phyloP scores from a whole-genome alignment of 2,797 vertebrate species.

The Enteromius trimaculatus region DNA sequence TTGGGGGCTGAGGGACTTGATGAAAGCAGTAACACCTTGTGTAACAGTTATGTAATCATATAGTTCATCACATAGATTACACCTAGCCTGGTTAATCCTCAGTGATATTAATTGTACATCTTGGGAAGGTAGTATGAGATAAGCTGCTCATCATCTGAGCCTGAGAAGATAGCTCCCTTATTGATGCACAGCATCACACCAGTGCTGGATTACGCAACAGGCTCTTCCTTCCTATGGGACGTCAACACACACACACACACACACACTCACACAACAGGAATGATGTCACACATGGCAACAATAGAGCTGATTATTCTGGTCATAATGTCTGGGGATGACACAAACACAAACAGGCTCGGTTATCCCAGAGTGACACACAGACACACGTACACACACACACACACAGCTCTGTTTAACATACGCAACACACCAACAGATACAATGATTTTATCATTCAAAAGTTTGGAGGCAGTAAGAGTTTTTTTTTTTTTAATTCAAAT shows the following conservation, averaged over 20 bases:
- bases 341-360: slow-evolving; percentile 48
- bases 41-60: slow-evolving; percentile 25
- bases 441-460: neutral
- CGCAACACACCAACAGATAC: neutral
- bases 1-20: neutral
- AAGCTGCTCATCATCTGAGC: slow-evolving; percentile 22
- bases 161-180: slow-evolving; percentile 16
- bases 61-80: neutral
- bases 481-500: neutral
- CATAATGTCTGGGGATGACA: slow-evolving; percentile 48
- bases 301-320: slow-evolving; percentile 59
- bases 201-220: slow-evolving; percentile 38
- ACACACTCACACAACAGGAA: slow-evolving; percentile 28
- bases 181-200: slow-evolving; percentile 20
- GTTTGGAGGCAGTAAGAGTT: neutral
- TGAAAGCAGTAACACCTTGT: neutral
- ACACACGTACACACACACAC: slow-evolving; percentile 2
- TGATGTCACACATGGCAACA: slow-evolving; percentile 59
- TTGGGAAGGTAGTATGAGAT: slow-evolving; percentile 28
- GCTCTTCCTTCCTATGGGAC: slow-evolving; percentile 34
- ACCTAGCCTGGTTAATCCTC: neutral
- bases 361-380: slow-evolving; percentile 10
- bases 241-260: slow-evolving; percentile 25
- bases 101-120: neutral
- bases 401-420: neutral